These are phyloP conservation scores for Hemicrepidius hirtus DNA, from an alignment of 2,888 invertebrate genomes.

Conservation along the genomic window DNA sequence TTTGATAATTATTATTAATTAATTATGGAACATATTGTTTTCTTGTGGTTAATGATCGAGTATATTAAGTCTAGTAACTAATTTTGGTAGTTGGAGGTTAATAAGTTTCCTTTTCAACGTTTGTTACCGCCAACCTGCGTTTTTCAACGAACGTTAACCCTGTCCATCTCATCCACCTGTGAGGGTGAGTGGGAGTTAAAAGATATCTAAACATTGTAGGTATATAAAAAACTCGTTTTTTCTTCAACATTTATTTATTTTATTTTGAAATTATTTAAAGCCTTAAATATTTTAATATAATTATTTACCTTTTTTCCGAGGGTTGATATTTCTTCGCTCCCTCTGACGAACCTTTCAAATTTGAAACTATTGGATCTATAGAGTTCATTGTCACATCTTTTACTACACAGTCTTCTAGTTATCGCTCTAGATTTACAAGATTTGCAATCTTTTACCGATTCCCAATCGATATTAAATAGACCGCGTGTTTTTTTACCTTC, in stretches of 20 bases:
- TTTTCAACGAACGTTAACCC: conserved; percentile 24
- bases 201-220: not conserved
- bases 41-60: not conserved
- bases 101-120: conserved; percentile 19
- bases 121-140: conserved; percentile 15
- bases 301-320: conserved; percentile 81
- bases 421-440: conserved; percentile 76
- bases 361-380: conserved; percentile 92
- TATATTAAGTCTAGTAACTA: not conserved
- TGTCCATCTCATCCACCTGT: conserved; percentile 28
- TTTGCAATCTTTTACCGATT: conserved; percentile 74
- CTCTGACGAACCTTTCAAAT: conserved; percentile 87
- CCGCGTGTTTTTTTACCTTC: conserved; percentile 68
- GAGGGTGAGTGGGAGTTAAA: conserved; percentile 4
- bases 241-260: not conserved
- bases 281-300: no score
- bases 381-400: conserved; percentile 87
- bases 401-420: conserved; percentile 84
- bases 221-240: not conserved
- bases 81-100: conserved; percentile 5
- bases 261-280: not conserved
- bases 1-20: no score
- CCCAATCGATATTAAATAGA: conserved; percentile 74
- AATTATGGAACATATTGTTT: no score
- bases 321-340: conserved; percentile 75